These are phyloP conservation scores for Ctenoplectra terminalis DNA, from an alignment of 1,140 invertebrate species.

Conservation along the genomic window DNA sequence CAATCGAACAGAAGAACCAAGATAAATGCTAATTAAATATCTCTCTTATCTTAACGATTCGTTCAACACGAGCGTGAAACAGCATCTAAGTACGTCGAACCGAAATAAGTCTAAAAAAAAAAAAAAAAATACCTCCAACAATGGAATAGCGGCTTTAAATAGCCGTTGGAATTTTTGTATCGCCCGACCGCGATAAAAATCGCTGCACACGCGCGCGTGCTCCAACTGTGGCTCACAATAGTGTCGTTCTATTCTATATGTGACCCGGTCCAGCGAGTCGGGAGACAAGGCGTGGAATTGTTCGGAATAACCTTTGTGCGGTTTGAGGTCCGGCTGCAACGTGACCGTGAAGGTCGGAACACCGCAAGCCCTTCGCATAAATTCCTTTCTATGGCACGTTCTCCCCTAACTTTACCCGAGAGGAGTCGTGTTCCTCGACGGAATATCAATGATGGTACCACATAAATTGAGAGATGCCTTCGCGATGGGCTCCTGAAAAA, in stretches of 20 bases:
- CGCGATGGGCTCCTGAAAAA: conserved; percentile 31
- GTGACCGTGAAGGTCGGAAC: conserved; percentile 62
- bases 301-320: conserved; percentile 52
- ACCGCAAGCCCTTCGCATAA: conserved; percentile 64
- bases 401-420: conserved; percentile 32
- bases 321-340: conserved; percentile 60
- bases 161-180: conserved; percentile 34
- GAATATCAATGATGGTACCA: conserved; percentile 55
- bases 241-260: conserved; percentile 30
- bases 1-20: background rate
- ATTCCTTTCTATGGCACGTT: conserved; percentile 55
- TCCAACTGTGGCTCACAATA: background rate
- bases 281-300: conserved; percentile 50
- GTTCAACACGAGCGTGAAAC: background rate
- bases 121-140: background rate
- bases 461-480: conserved; percentile 53
- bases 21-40: too few relatives aligned
- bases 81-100: background rate
- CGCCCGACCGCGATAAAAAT: conserved; percentile 14
- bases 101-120: background rate
- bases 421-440: conserved; percentile 47
- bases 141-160: conserved; percentile 12
- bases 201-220: background rate
- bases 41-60: background rate
- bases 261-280: conserved; percentile 22